Base-by-base conservation (phyloP, 2,113 vertebrate species). In the Passerina amoena region DNA sequence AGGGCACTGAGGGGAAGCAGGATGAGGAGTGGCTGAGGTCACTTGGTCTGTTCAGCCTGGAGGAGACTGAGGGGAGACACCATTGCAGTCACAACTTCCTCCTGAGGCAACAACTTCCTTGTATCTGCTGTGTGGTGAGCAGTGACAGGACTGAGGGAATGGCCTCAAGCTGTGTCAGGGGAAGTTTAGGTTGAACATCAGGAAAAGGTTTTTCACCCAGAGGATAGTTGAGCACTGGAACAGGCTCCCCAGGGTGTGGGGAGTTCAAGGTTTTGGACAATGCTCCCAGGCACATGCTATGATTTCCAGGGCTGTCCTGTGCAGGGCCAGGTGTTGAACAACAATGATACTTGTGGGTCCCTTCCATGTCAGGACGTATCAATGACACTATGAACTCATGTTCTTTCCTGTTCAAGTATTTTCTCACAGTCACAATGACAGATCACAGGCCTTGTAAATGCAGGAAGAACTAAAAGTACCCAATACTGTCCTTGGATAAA, bases 41-140 rank as follows among this genome's bases (percentile, higher is more conserved):
- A n/a, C 23, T 64, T 56, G 48, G 28, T 56, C 12, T 56, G 60
- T 24, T 75, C 63, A 86, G 37, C 45, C 37, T 68, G 53, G 45
- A 23, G 63, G 45, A 44, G 83, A 14, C 17, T 37, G 25, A 77
- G 9, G 22, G 22, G 12, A 77, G 22, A 51, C 12, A n/a, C 14
- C 38, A 61, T 0, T 45, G n/a, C 28, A 61, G 19, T 23, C 17
- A 33, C 38, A 45, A 1, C 5, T 61, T 23, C 31, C 8, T 38
- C 0, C 0, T 45, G n/a, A 28, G 38, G 8, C 56, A 54, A 0
- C 15, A 30, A n/a, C n/a, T n/a, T n/a, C n/a, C 6, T 28, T 4
- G 27, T 20, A 15, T 61, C 40, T 79, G 1, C 3, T 35, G 1
- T 30, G 0, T 48, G 30, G 20, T 40, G 10, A 30, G 1, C 10